These are phyloP conservation scores for Siderastrea radians DNA, from an alignment of 92 coral and sea anemone species.

Conservation along the genomic window DNA sequence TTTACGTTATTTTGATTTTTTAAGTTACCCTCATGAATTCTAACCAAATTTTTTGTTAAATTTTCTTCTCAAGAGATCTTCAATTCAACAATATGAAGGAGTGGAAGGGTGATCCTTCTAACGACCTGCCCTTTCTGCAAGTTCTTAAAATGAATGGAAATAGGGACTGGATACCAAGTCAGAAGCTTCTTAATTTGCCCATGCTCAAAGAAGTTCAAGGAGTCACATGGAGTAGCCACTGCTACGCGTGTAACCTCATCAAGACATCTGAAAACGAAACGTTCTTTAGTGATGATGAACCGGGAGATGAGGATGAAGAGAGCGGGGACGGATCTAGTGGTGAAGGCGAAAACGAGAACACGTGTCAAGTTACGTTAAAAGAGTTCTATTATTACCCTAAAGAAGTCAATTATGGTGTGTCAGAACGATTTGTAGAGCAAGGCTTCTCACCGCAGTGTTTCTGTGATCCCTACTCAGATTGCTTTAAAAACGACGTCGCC, in stretches of 20 bases:
- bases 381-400: slow-evolving; percentile 41
- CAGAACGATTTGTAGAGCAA: slow-evolving; percentile 48
- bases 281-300: slow-evolving; percentile 1
- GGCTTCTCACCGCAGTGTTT: slow-evolving; percentile 78
- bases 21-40: not conserved
- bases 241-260: slow-evolving; percentile 57
- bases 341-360: slow-evolving; percentile 5
- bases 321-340: slow-evolving; percentile 26
- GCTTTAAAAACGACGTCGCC: slow-evolving; percentile 50
- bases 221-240: slow-evolving; percentile 66
- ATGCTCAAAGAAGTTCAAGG: slow-evolving; percentile 65
- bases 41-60: no score
- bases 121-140: slow-evolving; percentile 41
- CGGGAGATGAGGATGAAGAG: slow-evolving; percentile 21
- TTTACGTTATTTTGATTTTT: not conserved
- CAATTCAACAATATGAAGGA: slow-evolving; percentile 47
- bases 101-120: slow-evolving; percentile 56
- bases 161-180: slow-evolving; percentile 60
- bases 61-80: slow-evolving; percentile 55
- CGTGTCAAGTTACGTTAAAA: slow-evolving; percentile 41
- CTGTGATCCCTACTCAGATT: slow-evolving; percentile 37
- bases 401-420: slow-evolving; percentile 57
- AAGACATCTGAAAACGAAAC: slow-evolving; percentile 36
- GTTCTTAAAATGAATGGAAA: slow-evolving; percentile 58
- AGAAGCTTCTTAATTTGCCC: slow-evolving; percentile 46